phyloP scores from a whole-genome alignment of 2,888 invertebrate species.

The Tyria jacobaeae region DNA sequence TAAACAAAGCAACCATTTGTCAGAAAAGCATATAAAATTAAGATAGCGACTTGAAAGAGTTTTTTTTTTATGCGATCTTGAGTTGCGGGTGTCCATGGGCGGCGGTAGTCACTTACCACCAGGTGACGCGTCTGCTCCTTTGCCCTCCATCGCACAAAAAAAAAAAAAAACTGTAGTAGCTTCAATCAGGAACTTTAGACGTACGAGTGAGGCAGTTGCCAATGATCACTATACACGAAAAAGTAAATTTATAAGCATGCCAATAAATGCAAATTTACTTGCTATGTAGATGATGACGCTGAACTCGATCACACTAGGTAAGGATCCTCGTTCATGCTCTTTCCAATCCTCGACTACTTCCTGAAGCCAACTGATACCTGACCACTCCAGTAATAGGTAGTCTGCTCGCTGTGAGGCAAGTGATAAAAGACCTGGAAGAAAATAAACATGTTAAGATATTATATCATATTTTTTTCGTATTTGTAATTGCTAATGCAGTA shows the following conservation, averaged over 20 bases:
- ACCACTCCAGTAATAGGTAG: constrained; percentile 91
- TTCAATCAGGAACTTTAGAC: background rate
- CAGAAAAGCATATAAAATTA: no score
- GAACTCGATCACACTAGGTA: constrained; percentile 93
- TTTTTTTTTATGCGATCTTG: no score
- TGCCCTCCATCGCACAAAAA: no score
- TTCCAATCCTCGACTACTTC: constrained; percentile 92
- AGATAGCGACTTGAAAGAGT: no score
- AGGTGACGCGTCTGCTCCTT: no score
- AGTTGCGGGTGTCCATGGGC: no score
- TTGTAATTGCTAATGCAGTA: no score
- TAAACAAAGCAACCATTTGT: no score
- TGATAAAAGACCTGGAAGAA: constrained; percentile 92
- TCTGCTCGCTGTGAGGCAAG: constrained; percentile 97
- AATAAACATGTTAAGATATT: constrained; percentile 5
- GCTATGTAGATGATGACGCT: constrained; percentile 95
- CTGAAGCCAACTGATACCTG: constrained; percentile 92
- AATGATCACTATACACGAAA: background rate
- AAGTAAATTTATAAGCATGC: constrained; percentile 54
- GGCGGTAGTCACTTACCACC: no score
- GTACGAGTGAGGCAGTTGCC: background rate
- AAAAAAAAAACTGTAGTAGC: no score
- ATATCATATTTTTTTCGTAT: no score
- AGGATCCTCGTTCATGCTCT: constrained; percentile 91
- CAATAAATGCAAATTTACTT: constrained; percentile 88